Evolutionary conservation across 2,888 invertebrate genomes (phyloP).

Genomic region (Aphidius colemani): DNA sequence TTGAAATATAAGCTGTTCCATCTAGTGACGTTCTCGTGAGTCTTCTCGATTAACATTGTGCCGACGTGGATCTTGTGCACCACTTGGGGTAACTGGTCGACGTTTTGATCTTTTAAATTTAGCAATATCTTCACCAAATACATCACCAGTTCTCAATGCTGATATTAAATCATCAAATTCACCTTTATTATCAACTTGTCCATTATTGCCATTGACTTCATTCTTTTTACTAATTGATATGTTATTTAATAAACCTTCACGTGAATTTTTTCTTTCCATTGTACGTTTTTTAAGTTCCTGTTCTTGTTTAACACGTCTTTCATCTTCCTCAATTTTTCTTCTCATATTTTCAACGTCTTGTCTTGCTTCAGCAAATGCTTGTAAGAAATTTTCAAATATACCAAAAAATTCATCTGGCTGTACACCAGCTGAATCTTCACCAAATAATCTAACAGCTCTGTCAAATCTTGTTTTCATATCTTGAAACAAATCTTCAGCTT

Average conservation of each 20-base stretch:
- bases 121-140: conserved; percentile 94
- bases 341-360: conserved; percentile 87
- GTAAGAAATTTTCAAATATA: conserved; percentile 86
- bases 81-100: conserved; percentile 64
- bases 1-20: not conserved
- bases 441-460: conserved; percentile 84
- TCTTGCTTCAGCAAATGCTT: conserved; percentile 80
- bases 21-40: conserved; percentile 66
- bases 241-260: conserved; percentile 76
- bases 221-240: conserved; percentile 73
- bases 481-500: conserved; percentile 89
- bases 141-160: conserved; percentile 90
- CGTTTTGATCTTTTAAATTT: conserved; percentile 84
- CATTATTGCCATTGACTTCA: conserved; percentile 66
- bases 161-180: conserved; percentile 97
- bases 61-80: conserved; percentile 64
- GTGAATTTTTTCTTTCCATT: conserved; percentile 81
- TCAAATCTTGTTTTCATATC: conserved; percentile 94
- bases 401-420: conserved; percentile 95
- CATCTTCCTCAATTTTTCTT: conserved; percentile 85
- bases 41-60: conserved; percentile 71
- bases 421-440: conserved; percentile 82
- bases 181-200: conserved; percentile 70
- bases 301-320: conserved; percentile 84
- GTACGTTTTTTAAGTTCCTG: conserved; percentile 87